A percentile compares a stretch with the other conserved stretches of the same genome.
These are phyloP conservation scores for Capitulum mitella DNA, from an alignment of 2,888 invertebrate species.

Conservation along the genomic window DNA sequence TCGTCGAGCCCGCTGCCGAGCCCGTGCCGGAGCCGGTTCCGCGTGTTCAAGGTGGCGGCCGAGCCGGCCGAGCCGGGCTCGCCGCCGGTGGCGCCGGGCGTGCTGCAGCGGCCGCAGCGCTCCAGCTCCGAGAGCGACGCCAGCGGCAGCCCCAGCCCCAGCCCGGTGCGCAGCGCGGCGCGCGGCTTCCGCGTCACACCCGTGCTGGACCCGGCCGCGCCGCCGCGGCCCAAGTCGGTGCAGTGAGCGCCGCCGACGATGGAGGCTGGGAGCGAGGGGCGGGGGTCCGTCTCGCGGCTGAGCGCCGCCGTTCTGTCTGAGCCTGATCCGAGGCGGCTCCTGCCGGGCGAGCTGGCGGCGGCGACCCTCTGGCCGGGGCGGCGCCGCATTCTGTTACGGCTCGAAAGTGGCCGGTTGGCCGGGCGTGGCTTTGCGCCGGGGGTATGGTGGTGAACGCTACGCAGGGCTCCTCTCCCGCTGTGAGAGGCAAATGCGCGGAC, in stretches of 20 bases:
- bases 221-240: background rate
- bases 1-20: conserved; percentile 37
- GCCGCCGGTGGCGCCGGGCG: background rate
- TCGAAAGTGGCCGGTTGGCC: too few relatives aligned
- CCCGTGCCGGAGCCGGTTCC: conserved; percentile 37
- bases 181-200: conserved; percentile 34
- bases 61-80: background rate
- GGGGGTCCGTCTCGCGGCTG: too few relatives aligned
- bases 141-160: conserved; percentile 35
- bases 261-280: too few relatives aligned
- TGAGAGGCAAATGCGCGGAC: too few relatives aligned
- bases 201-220: background rate
- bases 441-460: too few relatives aligned
- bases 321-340: too few relatives aligned
- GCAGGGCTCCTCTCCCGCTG: too few relatives aligned
- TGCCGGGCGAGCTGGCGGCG: too few relatives aligned
- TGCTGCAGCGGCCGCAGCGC: background rate
- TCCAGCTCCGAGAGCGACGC: conserved; percentile 2
- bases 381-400: too few relatives aligned
- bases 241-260: background rate
- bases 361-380: too few relatives aligned
- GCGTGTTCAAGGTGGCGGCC: conserved; percentile 34
- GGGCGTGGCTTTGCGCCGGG: too few relatives aligned
- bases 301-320: too few relatives aligned
- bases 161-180: conserved; percentile 37